Percentiles rank a stretch among this genome's conserved stretches.
phyloP scores from a whole-genome alignment of 2,888 invertebrate species.

The Drosophila lacicola region DNA sequence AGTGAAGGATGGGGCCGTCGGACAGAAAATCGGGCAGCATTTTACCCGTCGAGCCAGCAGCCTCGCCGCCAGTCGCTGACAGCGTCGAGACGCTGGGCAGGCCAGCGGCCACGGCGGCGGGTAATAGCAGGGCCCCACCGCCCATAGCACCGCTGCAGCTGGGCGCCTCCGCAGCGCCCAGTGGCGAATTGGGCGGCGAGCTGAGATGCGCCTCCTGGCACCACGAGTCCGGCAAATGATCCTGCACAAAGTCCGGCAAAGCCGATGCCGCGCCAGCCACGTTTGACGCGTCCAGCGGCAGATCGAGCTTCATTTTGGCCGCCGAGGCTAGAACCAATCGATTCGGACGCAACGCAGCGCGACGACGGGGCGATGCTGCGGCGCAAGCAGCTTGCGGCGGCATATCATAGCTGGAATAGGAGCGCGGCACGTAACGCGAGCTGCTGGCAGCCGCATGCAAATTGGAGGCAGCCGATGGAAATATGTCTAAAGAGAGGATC shows the following conservation, averaged over 20 bases:
- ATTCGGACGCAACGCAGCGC: conserved; percentile 67
- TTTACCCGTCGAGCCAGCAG: conserved; percentile 62
- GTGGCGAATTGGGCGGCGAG: conserved; percentile 83
- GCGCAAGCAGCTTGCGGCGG: conserved; percentile 70
- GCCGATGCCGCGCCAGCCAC: conserved; percentile 82
- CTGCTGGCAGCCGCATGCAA: conserved; percentile 39
- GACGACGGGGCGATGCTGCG: conserved; percentile 60
- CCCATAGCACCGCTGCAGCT: conserved; percentile 49
- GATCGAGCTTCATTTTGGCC: conserved; percentile 79
- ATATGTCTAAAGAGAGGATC: conserved; percentile 48
- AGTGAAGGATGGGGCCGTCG: conserved; percentile 88
- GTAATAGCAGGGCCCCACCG: conserved; percentile 41
- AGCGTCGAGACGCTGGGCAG: conserved; percentile 48
- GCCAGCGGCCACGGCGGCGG: conserved; percentile 47
- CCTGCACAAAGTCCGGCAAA: conserved; percentile 95
- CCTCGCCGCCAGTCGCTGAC: conserved; percentile 33
- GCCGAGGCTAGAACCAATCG: conserved; percentile 71
- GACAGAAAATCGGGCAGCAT: conserved; percentile 89
- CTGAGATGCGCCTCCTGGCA: conserved; percentile 82
- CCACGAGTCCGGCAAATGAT: conserved; percentile 92
- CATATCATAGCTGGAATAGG: conserved; percentile 85
- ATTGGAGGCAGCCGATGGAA: conserved; percentile 59
- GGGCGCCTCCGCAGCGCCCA: conserved; percentile 66
- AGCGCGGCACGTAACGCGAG: conserved; percentile 83
- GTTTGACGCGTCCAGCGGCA: conserved; percentile 71